A percentile compares a stretch with the other conserved stretches of the same genome.
Evolutionary conservation across 2,888 invertebrate species (phyloP).

Genomic region (Pyralis farinalis): DNA sequence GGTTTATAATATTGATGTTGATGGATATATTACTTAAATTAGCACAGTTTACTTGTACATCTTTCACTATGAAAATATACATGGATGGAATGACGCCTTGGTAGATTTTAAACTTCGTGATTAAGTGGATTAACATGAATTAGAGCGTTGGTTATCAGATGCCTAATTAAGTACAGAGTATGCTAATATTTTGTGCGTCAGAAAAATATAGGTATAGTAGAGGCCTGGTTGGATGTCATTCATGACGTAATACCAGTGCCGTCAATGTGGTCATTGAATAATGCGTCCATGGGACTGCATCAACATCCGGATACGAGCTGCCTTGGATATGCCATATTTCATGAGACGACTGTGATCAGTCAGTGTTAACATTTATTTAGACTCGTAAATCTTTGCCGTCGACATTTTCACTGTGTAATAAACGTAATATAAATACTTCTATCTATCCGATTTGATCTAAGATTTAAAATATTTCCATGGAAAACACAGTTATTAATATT

Average conservation of each 20-base stretch:
- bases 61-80: no score
- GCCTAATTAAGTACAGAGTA: not conserved
- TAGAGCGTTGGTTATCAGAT: not conserved
- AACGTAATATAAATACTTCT: no score
- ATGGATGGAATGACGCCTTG: not conserved
- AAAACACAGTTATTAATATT: no score
- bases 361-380: constrained; percentile 6
- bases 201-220: not conserved
- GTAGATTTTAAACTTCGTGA: not conserved
- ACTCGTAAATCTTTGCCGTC: constrained; percentile 2
- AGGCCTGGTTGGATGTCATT: not conserved
- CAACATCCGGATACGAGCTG: constrained; percentile 14
- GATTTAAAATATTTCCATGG: no score
- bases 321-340: constrained; percentile 11
- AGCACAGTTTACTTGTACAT: no score
- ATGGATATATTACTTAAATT: no score
- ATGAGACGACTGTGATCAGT: constrained; percentile 3
- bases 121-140: constrained; percentile 6
- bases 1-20: no score
- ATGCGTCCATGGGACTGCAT: not conserved
- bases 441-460: no score
- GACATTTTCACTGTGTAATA: not conserved
- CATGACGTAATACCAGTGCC: constrained; percentile 7
- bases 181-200: not conserved
- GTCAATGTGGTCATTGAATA: constrained; percentile 1